A percentile compares a stretch with the other conserved stretches of the same genome.
phyloP scores from a whole-genome alignment of 1,140 invertebrate species.

The Eriocheir sinensis region DNA sequence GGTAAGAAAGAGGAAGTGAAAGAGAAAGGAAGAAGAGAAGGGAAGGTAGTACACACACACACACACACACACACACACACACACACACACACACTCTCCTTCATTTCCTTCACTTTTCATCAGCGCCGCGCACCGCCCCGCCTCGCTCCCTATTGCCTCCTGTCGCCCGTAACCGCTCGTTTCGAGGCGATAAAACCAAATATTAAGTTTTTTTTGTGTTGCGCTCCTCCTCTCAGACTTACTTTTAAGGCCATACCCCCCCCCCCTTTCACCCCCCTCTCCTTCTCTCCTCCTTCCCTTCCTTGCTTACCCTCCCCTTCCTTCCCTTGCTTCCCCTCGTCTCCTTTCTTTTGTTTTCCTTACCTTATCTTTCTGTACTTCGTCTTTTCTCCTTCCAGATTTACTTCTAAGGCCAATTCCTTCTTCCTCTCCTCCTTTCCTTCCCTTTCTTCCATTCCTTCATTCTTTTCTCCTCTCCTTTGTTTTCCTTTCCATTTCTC shows the following conservation, averaged over 20 bases:
- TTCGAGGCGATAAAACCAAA: background rate
- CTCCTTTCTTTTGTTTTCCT: too few species aligned
- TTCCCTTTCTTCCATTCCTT: too few species aligned
- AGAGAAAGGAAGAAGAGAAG: too few species aligned
- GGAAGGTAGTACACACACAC: conserved; percentile 25
- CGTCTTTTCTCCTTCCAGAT: too few species aligned
- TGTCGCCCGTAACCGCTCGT: conserved; percentile 20
- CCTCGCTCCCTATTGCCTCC: background rate
- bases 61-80: conserved; percentile 43
- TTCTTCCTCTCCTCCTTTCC: too few species aligned
- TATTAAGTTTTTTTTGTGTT: conserved; percentile 35
- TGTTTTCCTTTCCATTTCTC: background rate
- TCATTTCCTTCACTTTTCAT: background rate
- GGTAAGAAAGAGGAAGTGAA: too few species aligned
- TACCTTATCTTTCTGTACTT: too few species aligned
- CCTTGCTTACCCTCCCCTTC: background rate
- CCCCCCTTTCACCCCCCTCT: background rate
- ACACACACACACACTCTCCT: conserved; percentile 33
- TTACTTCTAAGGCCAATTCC: too few species aligned
- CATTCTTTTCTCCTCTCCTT: background rate
- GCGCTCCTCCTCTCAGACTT: background rate
- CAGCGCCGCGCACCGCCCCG: background rate
- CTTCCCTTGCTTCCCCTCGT: background rate
- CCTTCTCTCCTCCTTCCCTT: background rate
- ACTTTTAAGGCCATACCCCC: background rate